Percentiles rank a stretch among this genome's conserved stretches.
phyloP scores from a whole-genome alignment of 2,888 invertebrate genomes.

The Leucania comma region DNA sequence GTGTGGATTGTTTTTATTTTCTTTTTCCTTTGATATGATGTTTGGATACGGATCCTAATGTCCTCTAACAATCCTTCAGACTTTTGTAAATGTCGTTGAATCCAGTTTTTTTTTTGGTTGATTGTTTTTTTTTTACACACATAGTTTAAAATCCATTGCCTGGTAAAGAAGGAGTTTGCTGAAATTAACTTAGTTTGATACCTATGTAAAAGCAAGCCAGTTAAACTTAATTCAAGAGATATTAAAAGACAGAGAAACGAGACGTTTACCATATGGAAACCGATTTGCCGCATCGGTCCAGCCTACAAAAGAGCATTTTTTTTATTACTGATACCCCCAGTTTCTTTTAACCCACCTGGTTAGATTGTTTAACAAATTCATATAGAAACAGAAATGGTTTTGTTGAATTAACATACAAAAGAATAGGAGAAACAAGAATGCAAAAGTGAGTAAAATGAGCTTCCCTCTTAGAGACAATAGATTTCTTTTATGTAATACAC shows the following conservation, averaged over 20 bases:
- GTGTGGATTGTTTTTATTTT: constrained; percentile 21
- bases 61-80: background rate
- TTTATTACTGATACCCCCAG: background rate
- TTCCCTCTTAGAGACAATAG: background rate
- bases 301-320: background rate
- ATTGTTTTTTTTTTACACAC: background rate
- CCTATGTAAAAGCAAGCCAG: no score
- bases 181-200: no score
- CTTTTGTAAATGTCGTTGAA: background rate
- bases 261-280: background rate
- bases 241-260: background rate
- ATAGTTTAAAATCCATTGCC: background rate
- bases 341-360: background rate
- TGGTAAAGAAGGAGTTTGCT: no score
- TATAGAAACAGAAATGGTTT: background rate
- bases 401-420: background rate
- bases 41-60: background rate
- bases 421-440: background rate
- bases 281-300: background rate
- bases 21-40: constrained; percentile 1
- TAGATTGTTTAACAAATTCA: background rate
- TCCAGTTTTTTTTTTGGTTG: background rate
- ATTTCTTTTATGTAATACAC: background rate
- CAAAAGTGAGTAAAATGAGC: background rate
- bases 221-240: background rate